These are phyloP conservation scores for Cephus pygmeus DNA, from an alignment of 2,888 invertebrate genomes.

Conservation along the genomic window DNA sequence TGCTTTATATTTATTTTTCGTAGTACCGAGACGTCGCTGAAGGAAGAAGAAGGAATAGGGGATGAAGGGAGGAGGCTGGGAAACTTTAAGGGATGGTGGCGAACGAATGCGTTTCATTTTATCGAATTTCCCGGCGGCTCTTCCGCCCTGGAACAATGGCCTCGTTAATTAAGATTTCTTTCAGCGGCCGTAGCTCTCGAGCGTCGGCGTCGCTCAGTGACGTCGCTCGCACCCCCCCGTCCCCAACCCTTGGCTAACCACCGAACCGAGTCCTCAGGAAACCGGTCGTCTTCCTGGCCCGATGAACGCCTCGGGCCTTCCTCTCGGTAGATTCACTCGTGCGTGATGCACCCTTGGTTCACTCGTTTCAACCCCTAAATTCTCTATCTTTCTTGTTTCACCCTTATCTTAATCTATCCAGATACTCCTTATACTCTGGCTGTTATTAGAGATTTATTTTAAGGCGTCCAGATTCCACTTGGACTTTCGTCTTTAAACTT, in stretches of 20 bases:
- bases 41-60: not conserved
- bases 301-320: constrained; percentile 32
- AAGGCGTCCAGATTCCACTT: not conserved
- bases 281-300: constrained; percentile 15
- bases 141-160: constrained; percentile 78
- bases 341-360: not conserved
- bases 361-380: not conserved
- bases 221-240: not conserved
- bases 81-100: not conserved
- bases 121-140: constrained; percentile 63
- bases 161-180: constrained; percentile 85
- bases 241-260: not conserved
- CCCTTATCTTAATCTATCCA: constrained; percentile 6
- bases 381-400: constrained; percentile 3
- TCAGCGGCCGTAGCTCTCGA: constrained; percentile 71
- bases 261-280: not conserved
- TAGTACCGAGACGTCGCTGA: not conserved
- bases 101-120: not conserved
- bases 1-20: not conserved
- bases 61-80: not conserved
- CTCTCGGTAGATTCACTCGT: constrained; percentile 8
- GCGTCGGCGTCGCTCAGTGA: constrained; percentile 7
- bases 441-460: not conserved
- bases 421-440: not conserved
- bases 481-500: not conserved